Evolutionary conservation across 2,888 invertebrate species (phyloP), one percentile per base, ranked within the genome.

Genomic region (Coelopa pilipes): DNA sequence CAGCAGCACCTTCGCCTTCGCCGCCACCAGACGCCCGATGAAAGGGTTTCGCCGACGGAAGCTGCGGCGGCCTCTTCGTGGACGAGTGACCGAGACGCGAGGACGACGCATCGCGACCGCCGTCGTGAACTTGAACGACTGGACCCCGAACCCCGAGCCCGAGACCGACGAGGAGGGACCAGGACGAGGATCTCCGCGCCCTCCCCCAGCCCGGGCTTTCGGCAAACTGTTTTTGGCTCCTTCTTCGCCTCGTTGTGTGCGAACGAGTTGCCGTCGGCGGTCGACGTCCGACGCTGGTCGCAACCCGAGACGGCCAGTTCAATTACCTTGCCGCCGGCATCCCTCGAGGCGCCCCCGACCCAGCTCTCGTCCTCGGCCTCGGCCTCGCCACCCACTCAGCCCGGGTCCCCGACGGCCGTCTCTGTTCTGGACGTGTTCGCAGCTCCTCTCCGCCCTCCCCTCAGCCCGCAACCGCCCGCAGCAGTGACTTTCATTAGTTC

Each of bases 401-500:
- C 34, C 34, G 7, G 34, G 34, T 34, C 34, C 34, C 34, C 34
- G 34, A 34, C 34, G 7, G 34, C 7, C 4, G 34, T 34, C 34
- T 34, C 34, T 34, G 34, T 7, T 34, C 34, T 34, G 34, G 7
- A 34, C 2, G 34, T 34, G 7, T 34, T 59, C 13, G 10, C 57
- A 59, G 1, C 7, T 21, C 53, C 0, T 59, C 11, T 21, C 21
- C 12, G 17, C 53, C 53, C 4, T 10, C 70, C 24, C 12, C 49
- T 13, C 34, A 17, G 7, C 55, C 19, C 13, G 21, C 47, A 21
- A 10, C 57, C 1, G 46, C 49, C 47, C 60, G 69, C 50, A 70
- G 65, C 59, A 74, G 73, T 67, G 74, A 76, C 76, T 76, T 78
- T 76, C 73, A 78, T 76, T 78, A 78, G 66, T 75, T 75, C 73